Evolutionary conservation across 2,888 invertebrate genomes (phyloP).

Genomic region (Lordiphosa fenestrarum): DNA sequence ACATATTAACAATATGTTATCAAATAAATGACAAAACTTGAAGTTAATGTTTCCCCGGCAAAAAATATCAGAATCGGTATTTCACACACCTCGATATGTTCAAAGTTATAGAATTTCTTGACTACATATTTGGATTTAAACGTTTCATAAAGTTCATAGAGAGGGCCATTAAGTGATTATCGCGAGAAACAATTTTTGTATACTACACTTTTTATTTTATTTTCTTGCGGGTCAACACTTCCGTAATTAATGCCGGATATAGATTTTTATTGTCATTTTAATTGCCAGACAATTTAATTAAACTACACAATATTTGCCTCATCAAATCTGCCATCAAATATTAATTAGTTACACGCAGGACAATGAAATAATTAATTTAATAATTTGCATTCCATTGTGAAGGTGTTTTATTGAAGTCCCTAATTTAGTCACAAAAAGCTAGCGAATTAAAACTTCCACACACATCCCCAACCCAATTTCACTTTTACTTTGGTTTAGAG

Average conservation of each 20-base stretch:
- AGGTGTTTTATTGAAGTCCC: neutral
- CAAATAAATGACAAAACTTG: too few species aligned
- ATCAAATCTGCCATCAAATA: constrained; percentile 24
- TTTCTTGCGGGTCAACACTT: constrained; percentile 19
- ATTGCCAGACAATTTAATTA: constrained; percentile 35
- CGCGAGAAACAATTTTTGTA: neutral
- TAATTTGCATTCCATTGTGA: neutral
- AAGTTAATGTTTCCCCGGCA: too few species aligned
- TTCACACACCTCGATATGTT: too few species aligned
- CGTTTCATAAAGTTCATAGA: too few species aligned
- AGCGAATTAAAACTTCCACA: too few species aligned
- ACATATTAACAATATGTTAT: too few species aligned
- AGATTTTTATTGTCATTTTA: constrained; percentile 13
- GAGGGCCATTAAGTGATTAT: too few species aligned
- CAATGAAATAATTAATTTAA: constrained; percentile 7
- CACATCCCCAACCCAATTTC: too few species aligned
- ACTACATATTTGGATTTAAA: too few species aligned
- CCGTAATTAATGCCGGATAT: constrained; percentile 24
- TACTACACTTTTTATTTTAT: constrained; percentile 6
- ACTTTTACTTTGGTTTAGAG: neutral
- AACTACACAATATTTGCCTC: constrained; percentile 28
- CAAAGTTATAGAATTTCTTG: too few species aligned
- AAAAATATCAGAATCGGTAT: too few species aligned
- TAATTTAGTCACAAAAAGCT: too few species aligned
- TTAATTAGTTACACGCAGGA: constrained; percentile 20